phyloP scores from a whole-genome alignment of 2,797 vertebrate genomes.

The Hydrophis major region DNA sequence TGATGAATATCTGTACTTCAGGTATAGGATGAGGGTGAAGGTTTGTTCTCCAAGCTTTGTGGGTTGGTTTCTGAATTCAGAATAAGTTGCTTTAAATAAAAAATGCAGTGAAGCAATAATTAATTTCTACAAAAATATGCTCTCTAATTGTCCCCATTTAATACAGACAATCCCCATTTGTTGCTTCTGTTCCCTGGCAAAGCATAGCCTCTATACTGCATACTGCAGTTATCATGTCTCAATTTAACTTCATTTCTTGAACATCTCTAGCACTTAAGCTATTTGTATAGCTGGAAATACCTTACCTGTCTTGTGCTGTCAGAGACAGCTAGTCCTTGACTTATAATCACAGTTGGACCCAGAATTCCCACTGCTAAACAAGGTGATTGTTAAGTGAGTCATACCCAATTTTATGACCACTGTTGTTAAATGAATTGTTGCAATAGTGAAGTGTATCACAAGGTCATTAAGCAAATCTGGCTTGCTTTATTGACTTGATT shows the following conservation, averaged over 20 bases:
- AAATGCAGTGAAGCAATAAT: neutral
- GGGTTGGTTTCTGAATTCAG: neutral
- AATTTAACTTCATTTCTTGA: neutral
- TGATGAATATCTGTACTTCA: neutral
- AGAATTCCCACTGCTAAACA: neutral
- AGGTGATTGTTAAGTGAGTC: neutral
- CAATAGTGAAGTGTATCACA: neutral
- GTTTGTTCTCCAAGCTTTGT: neutral
- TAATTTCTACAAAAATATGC: neutral
- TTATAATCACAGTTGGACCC: neutral
- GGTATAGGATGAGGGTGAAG: neutral
- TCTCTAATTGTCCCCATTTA: neutral
- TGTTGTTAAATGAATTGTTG: neutral
- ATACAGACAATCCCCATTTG: neutral
- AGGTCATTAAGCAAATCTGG: neutral
- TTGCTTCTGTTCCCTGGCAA: neutral
- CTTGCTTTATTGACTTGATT: neutral
- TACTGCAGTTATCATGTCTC: neutral
- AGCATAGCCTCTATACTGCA: neutral
- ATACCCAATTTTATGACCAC: neutral
- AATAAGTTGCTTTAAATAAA: slow-evolving; percentile 6
- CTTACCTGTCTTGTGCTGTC: neutral
- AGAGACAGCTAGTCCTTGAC: neutral
- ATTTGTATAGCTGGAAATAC: neutral
- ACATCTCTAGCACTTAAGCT: neutral